Conservation (phyloP, 2,113 vertebrate species). For the Scopus umbretta region DNA sequence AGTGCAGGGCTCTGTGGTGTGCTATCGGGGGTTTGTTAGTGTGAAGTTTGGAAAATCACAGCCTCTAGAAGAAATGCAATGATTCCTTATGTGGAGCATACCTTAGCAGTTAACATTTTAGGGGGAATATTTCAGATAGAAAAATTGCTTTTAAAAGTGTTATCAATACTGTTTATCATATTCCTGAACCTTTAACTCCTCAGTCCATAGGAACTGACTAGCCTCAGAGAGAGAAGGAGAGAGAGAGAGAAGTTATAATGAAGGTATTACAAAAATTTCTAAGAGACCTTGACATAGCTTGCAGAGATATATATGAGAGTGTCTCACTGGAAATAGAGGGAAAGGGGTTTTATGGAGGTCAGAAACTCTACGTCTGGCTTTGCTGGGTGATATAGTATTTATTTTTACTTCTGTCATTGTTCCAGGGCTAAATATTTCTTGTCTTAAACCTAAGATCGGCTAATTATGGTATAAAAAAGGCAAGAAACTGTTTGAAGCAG, state of each 20-base stretch:
- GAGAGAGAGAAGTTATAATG: not conserved
- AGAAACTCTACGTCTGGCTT: constrained; percentile 19
- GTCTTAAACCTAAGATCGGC: not conserved
- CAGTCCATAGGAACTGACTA: not conserved
- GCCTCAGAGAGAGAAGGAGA: not conserved
- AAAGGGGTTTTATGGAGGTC: constrained; percentile 31
- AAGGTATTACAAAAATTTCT: constrained; percentile 20
- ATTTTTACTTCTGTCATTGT: constrained; percentile 40
- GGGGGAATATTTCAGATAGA: not conserved
- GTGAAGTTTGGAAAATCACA: not conserved
- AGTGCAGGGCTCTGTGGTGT: not conserved
- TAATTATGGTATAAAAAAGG: not conserved
- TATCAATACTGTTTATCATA: not conserved
- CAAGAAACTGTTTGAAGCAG: not conserved
- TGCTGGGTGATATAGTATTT: not conserved
- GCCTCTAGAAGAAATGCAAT: not conserved
- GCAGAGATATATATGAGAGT: constrained; percentile 13
- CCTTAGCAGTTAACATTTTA: not conserved
- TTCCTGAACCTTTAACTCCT: not conserved
- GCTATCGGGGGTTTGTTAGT: not conserved
- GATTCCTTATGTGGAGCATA: not conserved
- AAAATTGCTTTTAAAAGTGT: not conserved
- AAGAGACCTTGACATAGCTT: constrained; percentile 19
- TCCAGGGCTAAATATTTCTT: constrained; percentile 15
- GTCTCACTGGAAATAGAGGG: constrained; percentile 21